Evolutionary conservation across 1,140 invertebrate genomes (phyloP), one percentile per base, ranked within the genome.

Genomic region (Micrasema longulum): DNA sequence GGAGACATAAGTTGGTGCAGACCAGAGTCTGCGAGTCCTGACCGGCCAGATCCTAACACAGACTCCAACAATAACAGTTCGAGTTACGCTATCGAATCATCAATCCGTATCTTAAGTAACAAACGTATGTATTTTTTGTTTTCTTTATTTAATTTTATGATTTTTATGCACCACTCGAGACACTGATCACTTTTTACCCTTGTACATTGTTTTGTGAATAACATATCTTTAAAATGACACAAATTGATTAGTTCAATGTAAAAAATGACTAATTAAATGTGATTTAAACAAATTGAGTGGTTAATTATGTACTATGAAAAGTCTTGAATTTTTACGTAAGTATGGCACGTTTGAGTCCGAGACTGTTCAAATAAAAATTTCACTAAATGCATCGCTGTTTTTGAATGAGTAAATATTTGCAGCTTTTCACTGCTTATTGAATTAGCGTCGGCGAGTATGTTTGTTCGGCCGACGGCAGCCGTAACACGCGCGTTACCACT

Each of bases 41-140:
- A 20, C 1, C 60, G 43, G 12, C 60, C 2, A 23, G 45, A 12
- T 7, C 6, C 31, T 14, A 14, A 35, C 7, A 72, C 71, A 26
- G 74, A 76, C 74, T 67, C 74, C 67, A 76, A 76, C 71, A 76
- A 76, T 73, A 76, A 76, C 38, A 53, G 60, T 26, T 64, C 70
- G n/a, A 67, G 57, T 67, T 69, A 35, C 67, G 20, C 14, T 12
- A 16, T 63, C 18, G 7, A 60, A 43, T 65, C 69, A 5, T 64
- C 69, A 12, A 47, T 35, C 38, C 41, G 53, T 57, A 20, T 41
- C 62, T 48, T 48, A 69, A 72, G 41, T 71, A 50, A 52, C 23
- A 76, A 76, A 73, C 66, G 74, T 76, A 76, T 63, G 74, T 76
- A 76, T 72, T 72, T 69, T 69, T 38, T 69, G 38, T 60, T 68